Conservation (phyloP, 2,797 vertebrate genomes). For the Botia kubotai region DNA sequence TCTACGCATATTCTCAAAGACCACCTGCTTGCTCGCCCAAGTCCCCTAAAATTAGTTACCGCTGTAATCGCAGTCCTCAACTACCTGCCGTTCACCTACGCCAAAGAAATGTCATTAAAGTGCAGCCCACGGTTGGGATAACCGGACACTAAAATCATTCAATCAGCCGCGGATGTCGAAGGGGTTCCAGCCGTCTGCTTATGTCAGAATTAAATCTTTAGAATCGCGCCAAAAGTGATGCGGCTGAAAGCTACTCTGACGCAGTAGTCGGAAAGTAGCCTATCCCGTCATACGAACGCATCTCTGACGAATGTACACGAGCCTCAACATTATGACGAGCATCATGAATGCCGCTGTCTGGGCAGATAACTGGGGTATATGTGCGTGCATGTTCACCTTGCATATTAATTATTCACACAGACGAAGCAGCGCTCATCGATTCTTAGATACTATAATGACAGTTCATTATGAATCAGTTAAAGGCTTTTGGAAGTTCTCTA, state of each 20-base stretch:
- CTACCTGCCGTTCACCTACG: background rate
- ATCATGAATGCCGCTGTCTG: conserved; percentile 8
- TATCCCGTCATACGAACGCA: conserved; percentile 31
- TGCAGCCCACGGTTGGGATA: background rate
- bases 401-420: background rate
- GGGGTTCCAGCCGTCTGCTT: too few relatives aligned
- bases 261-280: conserved; percentile 21
- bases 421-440: background rate
- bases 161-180: background rate
- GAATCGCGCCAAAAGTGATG: conserved; percentile 48
- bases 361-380: background rate
- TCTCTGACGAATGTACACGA: conserved; percentile 15
- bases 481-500: conserved; percentile 27
- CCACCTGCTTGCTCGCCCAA: conserved; percentile 12
- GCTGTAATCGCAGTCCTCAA: background rate
- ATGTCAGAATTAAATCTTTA: conserved; percentile 26
- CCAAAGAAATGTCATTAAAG: background rate
- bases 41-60: conserved; percentile 20
- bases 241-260: conserved; percentile 29
- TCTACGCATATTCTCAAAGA: background rate
- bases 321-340: conserved; percentile 9
- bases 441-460: background rate
- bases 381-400: background rate
- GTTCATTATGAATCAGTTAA: background rate
- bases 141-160: background rate